Evolutionary conservation across 1,140 invertebrate species (phyloP).

Genomic region (Batillaria attramentaria): DNA sequence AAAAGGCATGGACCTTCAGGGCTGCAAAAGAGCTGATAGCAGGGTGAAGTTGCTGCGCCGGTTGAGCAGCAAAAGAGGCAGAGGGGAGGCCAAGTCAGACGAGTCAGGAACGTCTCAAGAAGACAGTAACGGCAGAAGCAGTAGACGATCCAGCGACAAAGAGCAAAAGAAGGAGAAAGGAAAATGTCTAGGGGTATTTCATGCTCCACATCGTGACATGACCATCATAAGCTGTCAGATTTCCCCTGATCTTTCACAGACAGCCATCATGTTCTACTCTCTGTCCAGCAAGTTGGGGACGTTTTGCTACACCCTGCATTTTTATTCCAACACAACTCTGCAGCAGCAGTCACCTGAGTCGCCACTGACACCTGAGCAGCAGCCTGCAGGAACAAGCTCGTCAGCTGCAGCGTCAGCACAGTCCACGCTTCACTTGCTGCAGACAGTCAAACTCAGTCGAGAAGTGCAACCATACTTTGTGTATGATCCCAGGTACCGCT

Average conservation of each 20-base stretch:
- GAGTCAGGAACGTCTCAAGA: not conserved
- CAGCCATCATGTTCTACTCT: slow-evolving; percentile 37
- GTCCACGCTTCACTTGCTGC: not conserved
- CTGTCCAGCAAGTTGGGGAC: not conserved
- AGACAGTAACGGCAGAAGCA: not conserved
- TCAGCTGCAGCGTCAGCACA: not conserved
- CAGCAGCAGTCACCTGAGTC: not conserved
- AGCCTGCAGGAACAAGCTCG: not conserved
- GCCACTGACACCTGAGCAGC: not conserved
- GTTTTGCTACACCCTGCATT: slow-evolving; percentile 44
- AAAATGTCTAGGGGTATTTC: slow-evolving; percentile 27
- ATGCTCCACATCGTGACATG: slow-evolving; percentile 33
- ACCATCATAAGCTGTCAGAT: slow-evolving; percentile 41
- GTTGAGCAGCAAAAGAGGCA: not conserved
- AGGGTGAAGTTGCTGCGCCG: not conserved
- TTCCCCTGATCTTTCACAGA: slow-evolving; percentile 35
- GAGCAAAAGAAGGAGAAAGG: not conserved
- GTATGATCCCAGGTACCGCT: slow-evolving; percentile 45
- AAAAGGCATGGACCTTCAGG: not conserved
- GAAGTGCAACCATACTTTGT: slow-evolving; percentile 50
- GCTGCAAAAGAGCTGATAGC: not conserved
- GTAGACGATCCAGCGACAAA: not conserved
- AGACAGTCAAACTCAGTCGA: slow-evolving; percentile 35
- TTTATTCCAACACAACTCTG: slow-evolving; percentile 39
- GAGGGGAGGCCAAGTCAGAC: not conserved